These are phyloP conservation scores for Heliocidaris erythrogramma DNA, from an alignment of 35 echinoderm and acorn worm species.

Conservation along the genomic window DNA sequence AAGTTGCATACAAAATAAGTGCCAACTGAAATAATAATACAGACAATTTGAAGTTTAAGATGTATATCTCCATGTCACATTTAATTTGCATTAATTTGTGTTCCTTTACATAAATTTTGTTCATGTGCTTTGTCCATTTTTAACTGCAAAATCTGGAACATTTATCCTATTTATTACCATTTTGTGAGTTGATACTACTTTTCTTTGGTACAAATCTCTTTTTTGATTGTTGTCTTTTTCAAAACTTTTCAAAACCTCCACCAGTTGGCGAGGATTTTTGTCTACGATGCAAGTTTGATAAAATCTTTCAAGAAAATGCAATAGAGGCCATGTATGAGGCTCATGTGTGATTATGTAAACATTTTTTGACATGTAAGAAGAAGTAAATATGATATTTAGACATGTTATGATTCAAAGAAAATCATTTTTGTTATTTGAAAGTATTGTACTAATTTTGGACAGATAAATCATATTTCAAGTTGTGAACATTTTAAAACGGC, in stretches of 20 bases:
- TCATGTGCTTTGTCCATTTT: neutral
- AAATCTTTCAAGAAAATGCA: slow-evolving; percentile 41
- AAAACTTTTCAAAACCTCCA: neutral
- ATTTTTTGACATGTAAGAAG: slow-evolving; percentile 36
- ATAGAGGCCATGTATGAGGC: slow-evolving; percentile 13
- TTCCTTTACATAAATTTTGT: neutral
- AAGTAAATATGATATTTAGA: neutral
- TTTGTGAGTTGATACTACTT: neutral
- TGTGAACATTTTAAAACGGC: slow-evolving; percentile 6
- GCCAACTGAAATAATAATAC: slow-evolving; percentile 7
- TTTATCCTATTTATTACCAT: slow-evolving; percentile 4
- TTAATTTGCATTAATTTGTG: neutral
- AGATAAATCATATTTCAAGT: neutral
- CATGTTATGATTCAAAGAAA: slow-evolving; percentile 14
- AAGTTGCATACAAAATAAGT: neutral
- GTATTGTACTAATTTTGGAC: slow-evolving; percentile 36
- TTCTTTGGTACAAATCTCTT: neutral
- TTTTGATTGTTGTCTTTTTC: neutral
- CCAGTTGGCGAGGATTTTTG: neutral
- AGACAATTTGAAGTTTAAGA: neutral
- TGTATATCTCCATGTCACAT: slow-evolving; percentile 3
- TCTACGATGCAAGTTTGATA: slow-evolving; percentile 41
- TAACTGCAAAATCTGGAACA: neutral
- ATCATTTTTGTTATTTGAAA: slow-evolving; percentile 12
- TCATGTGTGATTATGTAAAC: slow-evolving; percentile 37